Conservation (phyloP, 2,113 vertebrate species). For the Murina feae region DNA sequence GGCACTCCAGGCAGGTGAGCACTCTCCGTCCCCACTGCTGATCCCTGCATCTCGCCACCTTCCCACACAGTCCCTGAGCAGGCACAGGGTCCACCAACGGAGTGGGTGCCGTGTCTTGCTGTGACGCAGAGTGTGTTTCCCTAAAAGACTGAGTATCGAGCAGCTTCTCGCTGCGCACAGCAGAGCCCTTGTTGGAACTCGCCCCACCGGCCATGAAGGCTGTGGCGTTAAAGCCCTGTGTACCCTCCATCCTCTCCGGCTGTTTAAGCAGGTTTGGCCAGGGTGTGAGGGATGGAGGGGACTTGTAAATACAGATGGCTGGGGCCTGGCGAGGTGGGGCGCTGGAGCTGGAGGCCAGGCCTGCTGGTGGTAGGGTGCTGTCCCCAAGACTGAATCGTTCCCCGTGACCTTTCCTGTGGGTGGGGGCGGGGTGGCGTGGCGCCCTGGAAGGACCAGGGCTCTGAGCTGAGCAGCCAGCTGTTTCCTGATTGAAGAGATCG, state of each 20-base stretch:
- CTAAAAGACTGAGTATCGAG: background rate
- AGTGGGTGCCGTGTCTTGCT: background rate
- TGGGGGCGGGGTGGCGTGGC: background rate
- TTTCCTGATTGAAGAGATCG: background rate
- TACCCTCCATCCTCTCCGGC: slow-evolving; percentile 50
- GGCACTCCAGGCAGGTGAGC: slow-evolving; percentile 84
- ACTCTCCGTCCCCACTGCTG: rapidly evolving
- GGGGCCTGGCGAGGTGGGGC: background rate
- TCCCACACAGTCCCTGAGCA: no score
- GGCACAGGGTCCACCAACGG: no score
- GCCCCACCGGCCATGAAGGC: background rate
- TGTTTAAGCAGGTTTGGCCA: background rate
- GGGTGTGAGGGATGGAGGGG: background rate
- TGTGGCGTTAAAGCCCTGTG: background rate
- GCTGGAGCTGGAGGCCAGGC: background rate
- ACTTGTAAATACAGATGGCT: slow-evolving; percentile 36
- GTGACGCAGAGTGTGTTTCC: background rate
- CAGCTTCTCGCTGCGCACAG: background rate
- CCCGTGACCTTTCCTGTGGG: background rate
- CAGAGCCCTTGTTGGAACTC: slow-evolving; percentile 22
- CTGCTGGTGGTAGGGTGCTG: background rate
- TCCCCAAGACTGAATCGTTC: background rate
- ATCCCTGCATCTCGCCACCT: no score
- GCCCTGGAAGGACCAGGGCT: background rate
- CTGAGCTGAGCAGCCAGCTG: background rate